phyloP scores from a whole-genome alignment of 2,797 vertebrate genomes.

The Gymnocypris eckloni region DNA sequence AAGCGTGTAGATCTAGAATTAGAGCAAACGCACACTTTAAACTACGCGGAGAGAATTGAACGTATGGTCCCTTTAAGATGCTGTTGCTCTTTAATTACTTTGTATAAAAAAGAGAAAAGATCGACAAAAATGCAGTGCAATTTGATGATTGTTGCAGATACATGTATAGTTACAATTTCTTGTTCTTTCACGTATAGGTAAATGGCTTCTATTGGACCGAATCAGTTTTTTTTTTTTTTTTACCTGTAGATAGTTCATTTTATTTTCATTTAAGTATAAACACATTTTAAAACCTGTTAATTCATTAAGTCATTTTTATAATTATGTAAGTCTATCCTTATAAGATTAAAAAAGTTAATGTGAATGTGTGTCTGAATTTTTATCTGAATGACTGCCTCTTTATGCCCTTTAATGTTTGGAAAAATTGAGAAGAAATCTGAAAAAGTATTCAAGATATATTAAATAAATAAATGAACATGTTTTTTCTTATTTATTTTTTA shows the following conservation, averaged over 20 bases:
- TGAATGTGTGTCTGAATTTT: constrained; percentile 71
- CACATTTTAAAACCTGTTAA: constrained; percentile 86
- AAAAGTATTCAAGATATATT: neutral
- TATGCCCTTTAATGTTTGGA: neutral
- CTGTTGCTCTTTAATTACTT: constrained; percentile 74
- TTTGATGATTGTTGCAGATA: constrained; percentile 78
- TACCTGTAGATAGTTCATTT: constrained; percentile 87
- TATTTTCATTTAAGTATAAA: constrained; percentile 89
- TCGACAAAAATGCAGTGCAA: constrained; percentile 72
- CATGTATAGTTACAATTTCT: constrained; percentile 82
- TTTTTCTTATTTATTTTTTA: neutral
- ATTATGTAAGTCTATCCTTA: constrained; percentile 90
- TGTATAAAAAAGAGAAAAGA: constrained; percentile 57
- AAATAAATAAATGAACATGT: neutral
- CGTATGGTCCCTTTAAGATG: constrained; percentile 86
- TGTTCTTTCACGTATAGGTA: constrained; percentile 83
- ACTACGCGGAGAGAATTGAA: constrained; percentile 36
- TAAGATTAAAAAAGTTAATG: constrained; percentile 89
- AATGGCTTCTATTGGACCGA: constrained; percentile 80
- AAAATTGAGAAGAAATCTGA: neutral
- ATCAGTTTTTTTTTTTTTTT: constrained; percentile 69
- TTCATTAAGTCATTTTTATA: constrained; percentile 94
- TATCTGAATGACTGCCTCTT: neutral
- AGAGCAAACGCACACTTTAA: constrained; percentile 39
- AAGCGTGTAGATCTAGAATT: constrained; percentile 55